Conservation (phyloP, 2,113 vertebrate species). For the Perognathus longimembris region DNA sequence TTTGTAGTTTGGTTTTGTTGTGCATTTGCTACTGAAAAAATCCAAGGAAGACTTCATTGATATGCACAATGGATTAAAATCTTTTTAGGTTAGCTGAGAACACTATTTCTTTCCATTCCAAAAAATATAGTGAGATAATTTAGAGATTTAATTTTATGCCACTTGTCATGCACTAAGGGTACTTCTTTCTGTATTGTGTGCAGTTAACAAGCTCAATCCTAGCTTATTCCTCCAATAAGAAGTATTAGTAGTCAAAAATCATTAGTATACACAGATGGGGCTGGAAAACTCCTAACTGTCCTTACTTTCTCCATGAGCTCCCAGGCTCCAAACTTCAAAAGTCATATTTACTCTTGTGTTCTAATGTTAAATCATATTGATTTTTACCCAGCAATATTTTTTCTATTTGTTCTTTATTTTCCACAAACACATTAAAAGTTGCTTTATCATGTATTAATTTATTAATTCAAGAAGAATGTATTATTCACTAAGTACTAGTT, state of each 20-base stretch:
- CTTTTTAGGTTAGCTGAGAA: background rate
- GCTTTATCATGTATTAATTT: background rate
- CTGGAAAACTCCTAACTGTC: background rate
- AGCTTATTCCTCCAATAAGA: background rate
- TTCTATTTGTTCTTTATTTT: background rate
- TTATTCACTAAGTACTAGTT: background rate
- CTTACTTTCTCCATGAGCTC: background rate
- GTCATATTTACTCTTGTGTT: background rate
- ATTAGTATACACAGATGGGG: background rate
- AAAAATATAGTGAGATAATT: slow-evolving; percentile 8
- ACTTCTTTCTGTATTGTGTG: background rate
- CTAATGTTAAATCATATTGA: background rate
- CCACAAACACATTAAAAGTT: background rate
- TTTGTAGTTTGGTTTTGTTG: background rate
- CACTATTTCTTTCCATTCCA: background rate
- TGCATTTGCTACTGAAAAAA: slow-evolving; percentile 61
- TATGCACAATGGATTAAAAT: background rate
- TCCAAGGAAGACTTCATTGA: background rate
- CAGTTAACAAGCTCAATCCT: background rate
- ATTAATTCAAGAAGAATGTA: slow-evolving; percentile 23
- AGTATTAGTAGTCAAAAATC: background rate
- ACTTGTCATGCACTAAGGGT: slow-evolving; percentile 15
- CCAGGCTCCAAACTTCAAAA: slow-evolving; percentile 9
- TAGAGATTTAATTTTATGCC: slow-evolving; percentile 32
- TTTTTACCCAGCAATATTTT: slow-evolving; percentile 5